These are phyloP conservation scores for Ricordea florida DNA, from an alignment of 92 coral and sea anemone genomes.

Conservation along the genomic window DNA sequence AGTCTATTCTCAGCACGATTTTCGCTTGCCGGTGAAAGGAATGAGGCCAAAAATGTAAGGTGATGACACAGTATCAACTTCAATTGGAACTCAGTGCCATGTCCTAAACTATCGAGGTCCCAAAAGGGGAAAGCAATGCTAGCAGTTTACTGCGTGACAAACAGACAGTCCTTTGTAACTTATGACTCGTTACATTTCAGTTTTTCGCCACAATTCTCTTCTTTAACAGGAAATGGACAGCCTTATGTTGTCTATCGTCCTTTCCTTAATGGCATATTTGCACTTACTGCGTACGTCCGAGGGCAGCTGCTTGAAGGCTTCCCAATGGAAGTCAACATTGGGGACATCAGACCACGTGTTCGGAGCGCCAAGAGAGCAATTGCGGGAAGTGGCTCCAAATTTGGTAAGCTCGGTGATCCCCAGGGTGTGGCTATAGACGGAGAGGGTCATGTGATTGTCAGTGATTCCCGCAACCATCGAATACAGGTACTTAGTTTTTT, in stretches of 20 bases:
- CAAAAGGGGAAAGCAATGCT: too few relatives aligned
- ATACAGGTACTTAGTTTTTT: too few relatives aligned
- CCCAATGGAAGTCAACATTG: slow-evolving; percentile 61
- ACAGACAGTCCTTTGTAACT: too few relatives aligned
- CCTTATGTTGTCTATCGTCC: slow-evolving; percentile 57
- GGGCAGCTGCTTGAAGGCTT: slow-evolving; percentile 66
- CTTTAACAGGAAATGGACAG: slow-evolving; percentile 40
- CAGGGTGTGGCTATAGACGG: slow-evolving; percentile 88
- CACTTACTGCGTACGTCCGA: slow-evolving; percentile 52
- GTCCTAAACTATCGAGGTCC: too few relatives aligned
- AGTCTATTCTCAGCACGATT: too few relatives aligned
- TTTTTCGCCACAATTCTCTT: too few relatives aligned
- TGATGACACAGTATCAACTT: too few relatives aligned
- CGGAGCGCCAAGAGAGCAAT: slow-evolving; percentile 83
- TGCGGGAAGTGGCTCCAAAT: slow-evolving; percentile 76
- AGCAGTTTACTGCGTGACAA: too few relatives aligned
- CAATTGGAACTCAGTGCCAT: too few relatives aligned
- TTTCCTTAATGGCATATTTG: slow-evolving; percentile 40
- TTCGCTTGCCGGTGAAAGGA: too few relatives aligned
- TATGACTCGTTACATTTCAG: too few relatives aligned
- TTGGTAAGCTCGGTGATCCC: slow-evolving; percentile 87
- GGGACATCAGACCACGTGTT: slow-evolving; percentile 57
- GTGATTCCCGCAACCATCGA: slow-evolving; percentile 89
- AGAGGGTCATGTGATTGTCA: slow-evolving; percentile 85
- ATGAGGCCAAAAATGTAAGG: too few relatives aligned